phyloP scores from a whole-genome alignment of 2,888 invertebrate genomes.

The Rhagium mordax region DNA sequence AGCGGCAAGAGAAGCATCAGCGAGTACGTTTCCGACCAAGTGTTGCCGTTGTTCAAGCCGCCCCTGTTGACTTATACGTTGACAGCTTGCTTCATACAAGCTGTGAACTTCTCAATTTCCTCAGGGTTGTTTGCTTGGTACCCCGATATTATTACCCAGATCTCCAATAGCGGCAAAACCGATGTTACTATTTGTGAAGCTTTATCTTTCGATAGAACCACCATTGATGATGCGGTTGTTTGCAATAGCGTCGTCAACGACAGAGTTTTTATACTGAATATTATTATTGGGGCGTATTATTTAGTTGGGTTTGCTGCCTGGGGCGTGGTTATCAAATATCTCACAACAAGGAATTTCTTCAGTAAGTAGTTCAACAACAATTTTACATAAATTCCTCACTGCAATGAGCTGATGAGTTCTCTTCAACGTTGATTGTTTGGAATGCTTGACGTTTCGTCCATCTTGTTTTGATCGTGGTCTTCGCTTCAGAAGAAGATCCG shows the following conservation, averaged over 20 bases:
- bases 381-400: too few relatives aligned
- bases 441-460: too few relatives aligned
- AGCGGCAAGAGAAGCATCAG: constrained; percentile 26
- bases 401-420: too few relatives aligned
- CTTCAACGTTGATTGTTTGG: too few relatives aligned
- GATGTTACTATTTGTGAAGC: constrained; percentile 56
- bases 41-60: constrained; percentile 49
- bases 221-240: not conserved
- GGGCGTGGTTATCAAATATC: constrained; percentile 39
- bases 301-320: constrained; percentile 38
- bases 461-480: too few relatives aligned
- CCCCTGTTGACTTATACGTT: constrained; percentile 53
- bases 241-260: constrained; percentile 35
- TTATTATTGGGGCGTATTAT: constrained; percentile 50
- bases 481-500: too few relatives aligned
- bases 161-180: constrained; percentile 43
- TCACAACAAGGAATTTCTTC: constrained; percentile 45
- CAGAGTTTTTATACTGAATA: constrained; percentile 49
- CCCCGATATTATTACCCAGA: constrained; percentile 57
- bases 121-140: constrained; percentile 55
- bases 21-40: constrained; percentile 39
- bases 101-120: constrained; percentile 55
- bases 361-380: too few relatives aligned
- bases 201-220: constrained; percentile 32
- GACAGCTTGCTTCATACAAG: constrained; percentile 53